Conservation (phyloP, 2,113 vertebrate species). For the Daubentonia madagascariensis region DNA sequence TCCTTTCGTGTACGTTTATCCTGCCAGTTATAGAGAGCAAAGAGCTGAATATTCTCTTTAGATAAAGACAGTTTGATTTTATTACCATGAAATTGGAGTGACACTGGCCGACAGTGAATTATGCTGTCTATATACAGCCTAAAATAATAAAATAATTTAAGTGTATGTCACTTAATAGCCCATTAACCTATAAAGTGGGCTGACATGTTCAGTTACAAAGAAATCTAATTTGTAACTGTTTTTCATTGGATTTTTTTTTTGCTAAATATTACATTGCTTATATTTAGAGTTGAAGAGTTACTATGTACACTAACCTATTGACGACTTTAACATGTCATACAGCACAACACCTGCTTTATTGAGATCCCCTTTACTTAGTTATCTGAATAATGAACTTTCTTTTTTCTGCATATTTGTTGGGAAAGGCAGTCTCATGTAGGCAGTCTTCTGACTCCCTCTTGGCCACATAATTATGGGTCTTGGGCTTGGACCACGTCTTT, state of each 20-base stretch:
- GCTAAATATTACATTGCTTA: not conserved
- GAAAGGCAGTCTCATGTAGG: not conserved
- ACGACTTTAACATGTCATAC: not conserved
- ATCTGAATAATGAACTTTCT: not conserved
- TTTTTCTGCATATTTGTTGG: not conserved
- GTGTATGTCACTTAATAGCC: not conserved
- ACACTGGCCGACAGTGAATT: not conserved
- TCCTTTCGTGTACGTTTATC: not conserved
- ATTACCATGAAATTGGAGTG: not conserved
- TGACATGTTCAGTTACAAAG: not conserved
- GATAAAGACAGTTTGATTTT: not conserved
- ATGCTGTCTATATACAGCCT: not conserved
- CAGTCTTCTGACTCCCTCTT: not conserved
- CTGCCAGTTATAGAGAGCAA: not conserved
- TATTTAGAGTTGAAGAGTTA: not conserved
- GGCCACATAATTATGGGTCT: not conserved
- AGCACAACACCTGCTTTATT: not conserved
- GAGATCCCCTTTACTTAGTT: not conserved
- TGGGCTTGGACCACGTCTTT: not conserved
- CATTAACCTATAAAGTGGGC: not conserved
- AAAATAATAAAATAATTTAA: slow-evolving; percentile 19
- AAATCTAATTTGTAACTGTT: not conserved
- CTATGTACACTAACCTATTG: not conserved
- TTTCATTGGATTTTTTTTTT: not conserved
- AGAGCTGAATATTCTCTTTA: not conserved